phyloP scores from a whole-genome alignment of 1,140 invertebrate genomes.

The Aphelinus certus region DNA sequence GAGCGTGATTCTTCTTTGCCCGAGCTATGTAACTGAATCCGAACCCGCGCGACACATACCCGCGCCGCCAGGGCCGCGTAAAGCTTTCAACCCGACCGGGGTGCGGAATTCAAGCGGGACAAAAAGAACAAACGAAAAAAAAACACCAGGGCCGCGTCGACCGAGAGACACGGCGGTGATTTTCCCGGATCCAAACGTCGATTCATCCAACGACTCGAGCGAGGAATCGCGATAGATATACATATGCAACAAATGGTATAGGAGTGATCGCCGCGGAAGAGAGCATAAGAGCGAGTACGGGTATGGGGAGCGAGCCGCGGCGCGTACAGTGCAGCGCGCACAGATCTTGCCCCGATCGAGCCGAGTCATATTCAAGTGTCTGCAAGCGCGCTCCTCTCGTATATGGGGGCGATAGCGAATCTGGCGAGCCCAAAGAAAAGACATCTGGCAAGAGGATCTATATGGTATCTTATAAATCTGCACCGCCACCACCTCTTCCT shows the following conservation, averaged over 20 bases:
- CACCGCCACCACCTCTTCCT: conserved; percentile 5
- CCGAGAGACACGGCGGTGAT: no score
- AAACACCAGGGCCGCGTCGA: no score
- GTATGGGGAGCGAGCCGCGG: neutral
- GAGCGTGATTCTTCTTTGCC: no score
- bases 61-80: no score
- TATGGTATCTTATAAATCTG: conserved; percentile 38
- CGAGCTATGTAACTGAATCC: no score
- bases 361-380: conserved; percentile 40
- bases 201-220: neutral
- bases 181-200: no score
- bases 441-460: conserved; percentile 38
- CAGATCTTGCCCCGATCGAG: conserved; percentile 29
- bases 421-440: conserved; percentile 22
- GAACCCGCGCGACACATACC: no score
- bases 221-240: neutral
- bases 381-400: neutral
- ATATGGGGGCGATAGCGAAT: conserved; percentile 27
- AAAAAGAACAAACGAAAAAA: no score
- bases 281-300: neutral
- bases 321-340: conserved; percentile 24
- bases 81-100: no score
- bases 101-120: no score
- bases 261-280: neutral
- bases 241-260: conserved; percentile 10